Evolutionary conservation across 2,888 invertebrate genomes (phyloP).

Genomic region (Dexiosoma caninum): DNA sequence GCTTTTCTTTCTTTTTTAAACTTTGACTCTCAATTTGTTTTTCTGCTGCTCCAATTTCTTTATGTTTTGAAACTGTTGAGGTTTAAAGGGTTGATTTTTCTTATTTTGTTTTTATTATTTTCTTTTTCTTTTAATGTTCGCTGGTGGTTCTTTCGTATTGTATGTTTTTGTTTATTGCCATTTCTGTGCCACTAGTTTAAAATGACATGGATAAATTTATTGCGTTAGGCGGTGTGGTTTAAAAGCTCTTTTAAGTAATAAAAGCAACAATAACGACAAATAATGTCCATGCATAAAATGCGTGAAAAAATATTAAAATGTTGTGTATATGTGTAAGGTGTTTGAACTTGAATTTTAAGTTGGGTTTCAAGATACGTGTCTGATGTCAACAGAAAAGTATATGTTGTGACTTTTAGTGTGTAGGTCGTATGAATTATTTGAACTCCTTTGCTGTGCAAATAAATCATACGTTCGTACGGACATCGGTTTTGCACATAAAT

Average conservation of each 20-base stretch:
- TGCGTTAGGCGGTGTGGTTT: conserved; percentile 45
- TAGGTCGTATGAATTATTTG: conserved; percentile 10
- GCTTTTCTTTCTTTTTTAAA: conserved; percentile 35
- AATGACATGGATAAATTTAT: conserved; percentile 34
- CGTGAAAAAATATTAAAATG: background rate
- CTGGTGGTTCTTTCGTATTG: conserved; percentile 7
- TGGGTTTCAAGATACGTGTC: background rate
- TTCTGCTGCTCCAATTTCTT: conserved; percentile 33
- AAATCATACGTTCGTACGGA: background rate
- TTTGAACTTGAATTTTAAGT: conserved; percentile 50
- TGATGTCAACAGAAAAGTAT: background rate
- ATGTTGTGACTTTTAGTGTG: background rate
- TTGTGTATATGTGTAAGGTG: background rate
- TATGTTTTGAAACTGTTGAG: background rate
- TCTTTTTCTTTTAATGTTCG: background rate
- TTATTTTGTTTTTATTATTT: background rate
- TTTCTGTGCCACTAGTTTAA: conserved; percentile 51
- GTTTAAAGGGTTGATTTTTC: conserved; percentile 36
- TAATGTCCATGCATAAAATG: background rate
- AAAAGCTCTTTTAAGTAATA: background rate
- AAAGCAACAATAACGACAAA: conserved; percentile 2
- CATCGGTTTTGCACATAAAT: too few relatives aligned
- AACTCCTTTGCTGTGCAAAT: background rate
- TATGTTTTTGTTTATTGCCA: conserved; percentile 18
- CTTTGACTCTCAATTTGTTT: conserved; percentile 42